Conservation (phyloP, 2,797 vertebrate genomes). For the Notolepis coatsorum region DNA sequence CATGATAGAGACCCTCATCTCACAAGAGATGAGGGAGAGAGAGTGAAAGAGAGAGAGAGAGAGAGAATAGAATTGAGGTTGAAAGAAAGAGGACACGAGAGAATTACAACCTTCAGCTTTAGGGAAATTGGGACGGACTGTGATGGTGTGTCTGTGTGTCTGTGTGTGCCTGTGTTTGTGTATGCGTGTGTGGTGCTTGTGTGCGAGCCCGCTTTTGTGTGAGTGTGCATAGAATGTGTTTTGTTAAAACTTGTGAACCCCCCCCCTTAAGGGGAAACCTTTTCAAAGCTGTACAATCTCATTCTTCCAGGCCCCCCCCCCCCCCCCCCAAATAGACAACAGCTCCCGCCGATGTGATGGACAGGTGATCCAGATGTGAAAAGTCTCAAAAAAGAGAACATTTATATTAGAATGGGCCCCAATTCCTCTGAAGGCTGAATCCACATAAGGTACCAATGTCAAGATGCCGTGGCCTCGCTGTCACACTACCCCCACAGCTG, state of each 20-base stretch:
- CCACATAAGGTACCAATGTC: slow-evolving; percentile 26
- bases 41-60: slow-evolving; percentile 58
- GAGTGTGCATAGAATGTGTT: slow-evolving; percentile 60
- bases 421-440: slow-evolving; percentile 26
- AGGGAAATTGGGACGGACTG: slow-evolving; percentile 85
- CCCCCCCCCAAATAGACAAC: slow-evolving; percentile 47
- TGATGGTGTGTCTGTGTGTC: slow-evolving; percentile 70
- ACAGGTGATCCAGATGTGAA: slow-evolving; percentile 45
- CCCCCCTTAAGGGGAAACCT: slow-evolving; percentile 84
- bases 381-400: slow-evolving; percentile 47
- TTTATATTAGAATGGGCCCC: slow-evolving; percentile 9
- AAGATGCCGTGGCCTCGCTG: slow-evolving; percentile 31
- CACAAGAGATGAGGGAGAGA: slow-evolving; percentile 76
- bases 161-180: slow-evolving; percentile 59
- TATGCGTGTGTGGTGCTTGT: slow-evolving; percentile 55
- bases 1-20: slow-evolving; percentile 81
- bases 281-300: slow-evolving; percentile 54
- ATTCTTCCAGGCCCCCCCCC: slow-evolving; percentile 57
- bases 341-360: slow-evolving; percentile 39
- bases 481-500: slow-evolving; percentile 41
- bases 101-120: slow-evolving; percentile 90
- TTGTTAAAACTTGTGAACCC: slow-evolving; percentile 73
- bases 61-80: slow-evolving; percentile 60
- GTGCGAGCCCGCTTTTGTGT: slow-evolving; percentile 57
- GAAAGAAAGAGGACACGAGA: slow-evolving; percentile 76